phyloP scores from a whole-genome alignment of 2,113 vertebrate species.

The Zapornia atra region DNA sequence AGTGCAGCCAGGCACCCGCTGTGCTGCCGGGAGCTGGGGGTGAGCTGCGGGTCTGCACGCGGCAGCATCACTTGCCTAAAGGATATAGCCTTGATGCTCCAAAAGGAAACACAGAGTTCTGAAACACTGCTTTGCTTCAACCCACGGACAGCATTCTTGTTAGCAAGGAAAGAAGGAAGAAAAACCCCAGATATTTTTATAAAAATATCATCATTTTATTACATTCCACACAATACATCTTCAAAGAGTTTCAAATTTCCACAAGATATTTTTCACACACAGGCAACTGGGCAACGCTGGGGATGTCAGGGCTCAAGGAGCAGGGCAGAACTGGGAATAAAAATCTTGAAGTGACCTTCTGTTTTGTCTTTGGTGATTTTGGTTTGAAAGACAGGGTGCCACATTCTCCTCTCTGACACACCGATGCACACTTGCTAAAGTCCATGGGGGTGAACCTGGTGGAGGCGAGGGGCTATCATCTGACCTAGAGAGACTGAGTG shows the following conservation, averaged over 20 bases:
- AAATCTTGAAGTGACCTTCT: conserved; percentile 69
- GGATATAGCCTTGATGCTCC: background rate
- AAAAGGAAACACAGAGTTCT: background rate
- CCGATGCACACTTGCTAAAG: background rate
- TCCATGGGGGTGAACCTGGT: background rate
- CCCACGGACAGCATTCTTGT: conserved; percentile 34
- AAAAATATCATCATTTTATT: conserved; percentile 99
- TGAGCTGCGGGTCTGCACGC: rapidly evolving
- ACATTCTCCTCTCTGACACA: conserved; percentile 40
- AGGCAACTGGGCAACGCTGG: conserved; percentile 81
- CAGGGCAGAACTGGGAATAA: conserved; percentile 68
- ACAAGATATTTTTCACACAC: conserved; percentile 87
- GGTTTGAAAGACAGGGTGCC: conserved; percentile 64
- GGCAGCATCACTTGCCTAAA: background rate
- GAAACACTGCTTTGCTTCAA: conserved; percentile 41
- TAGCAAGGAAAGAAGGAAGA: conserved; percentile 70
- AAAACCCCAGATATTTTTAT: conserved; percentile 81
- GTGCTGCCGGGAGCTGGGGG: background rate
- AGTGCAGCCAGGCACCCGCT: background rate
- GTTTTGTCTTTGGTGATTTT: conserved; percentile 77
- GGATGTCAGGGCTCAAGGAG: conserved; percentile 70
- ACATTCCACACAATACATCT: conserved; percentile 93
- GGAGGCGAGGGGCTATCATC: background rate
- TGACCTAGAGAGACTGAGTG: background rate
- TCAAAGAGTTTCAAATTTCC: conserved; percentile 88